Evolutionary conservation across 1,140 invertebrate genomes (phyloP), one percentile per base, ranked within the genome.

Genomic region (Macrobrachium nipponense): DNA sequence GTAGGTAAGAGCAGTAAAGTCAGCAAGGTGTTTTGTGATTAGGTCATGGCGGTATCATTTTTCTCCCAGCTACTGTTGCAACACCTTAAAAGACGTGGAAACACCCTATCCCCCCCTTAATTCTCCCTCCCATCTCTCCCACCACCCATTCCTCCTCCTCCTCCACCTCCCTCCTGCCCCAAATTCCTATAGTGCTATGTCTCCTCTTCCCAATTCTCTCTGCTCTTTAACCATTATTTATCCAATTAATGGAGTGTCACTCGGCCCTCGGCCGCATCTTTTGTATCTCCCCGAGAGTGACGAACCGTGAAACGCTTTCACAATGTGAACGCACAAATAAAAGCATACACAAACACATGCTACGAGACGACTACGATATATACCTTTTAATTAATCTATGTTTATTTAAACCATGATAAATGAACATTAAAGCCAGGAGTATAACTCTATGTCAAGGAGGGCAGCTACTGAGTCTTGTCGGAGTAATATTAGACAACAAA

Each of bases 41-140:
- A 73, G 70, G 70, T 73, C 70, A 73, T 44, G 70, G 14, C 70
- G 70, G 5, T 36, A 73, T 73, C 36, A 44, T 73, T 73, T 70
- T 73, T 44, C 70, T 73, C 70, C 27, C 3, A 51, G 36, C 51
- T 36, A 51, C 36, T 43, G 18, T 51, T 44, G 70, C 14, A 44
- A 51, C 70, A 43, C 12, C 70, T 15, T 8, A 15, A 70, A 12
- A 51, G 51, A 51, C 51, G 51, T 51, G 51, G 51, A 51, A 51
- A 51, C 51, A 51, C 51, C 36, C 36, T 20, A 44, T n/a, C 43
- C 5, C 27, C 43, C 58, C 27, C 43, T 36, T 14, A 73, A 43
- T 43, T 70, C 72, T 73, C 7, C 20, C 14, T n/a, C 72, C 7
- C 72, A 44, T 7, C 70, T 36, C 23, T 36, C 51, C 23, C 8